These are phyloP conservation scores for Abrostola triplasia DNA, from an alignment of 2,888 invertebrate species.

Conservation along the genomic window DNA sequence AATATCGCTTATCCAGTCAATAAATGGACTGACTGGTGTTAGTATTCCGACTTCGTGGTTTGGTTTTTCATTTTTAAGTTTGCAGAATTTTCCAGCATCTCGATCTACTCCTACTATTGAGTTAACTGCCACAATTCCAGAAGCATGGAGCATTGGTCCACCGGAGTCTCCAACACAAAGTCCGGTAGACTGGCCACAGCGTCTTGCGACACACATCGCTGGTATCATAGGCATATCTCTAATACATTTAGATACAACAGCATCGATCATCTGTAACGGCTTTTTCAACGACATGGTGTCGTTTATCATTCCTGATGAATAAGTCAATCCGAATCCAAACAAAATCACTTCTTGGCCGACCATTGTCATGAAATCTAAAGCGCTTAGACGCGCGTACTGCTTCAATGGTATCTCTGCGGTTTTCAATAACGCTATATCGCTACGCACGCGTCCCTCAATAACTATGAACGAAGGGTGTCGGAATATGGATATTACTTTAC, in stretches of 20 bases:
- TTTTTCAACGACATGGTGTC: neutral
- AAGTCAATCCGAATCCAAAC: slow-evolving; percentile 1
- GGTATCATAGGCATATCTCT: neutral
- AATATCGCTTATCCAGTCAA: slow-evolving; percentile 7
- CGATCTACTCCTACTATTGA: neutral
- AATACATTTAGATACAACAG: neutral
- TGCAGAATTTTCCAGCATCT: neutral
- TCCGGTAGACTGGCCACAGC: neutral
- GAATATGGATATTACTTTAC: neutral
- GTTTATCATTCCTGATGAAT: neutral
- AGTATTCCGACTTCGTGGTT: neutral
- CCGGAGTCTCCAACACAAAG: neutral
- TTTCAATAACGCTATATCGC: slow-evolving; percentile 8
- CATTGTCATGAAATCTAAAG: slow-evolving; percentile 4
- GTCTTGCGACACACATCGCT: neutral
- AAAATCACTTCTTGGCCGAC: slow-evolving; percentile 6
- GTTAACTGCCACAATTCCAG: neutral
- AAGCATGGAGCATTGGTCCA: neutral
- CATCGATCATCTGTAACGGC: slow-evolving; percentile 7
- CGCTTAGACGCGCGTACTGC: slow-evolving; percentile 1
- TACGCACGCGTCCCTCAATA: neutral
- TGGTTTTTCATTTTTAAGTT: neutral
- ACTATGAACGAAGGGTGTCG: neutral
- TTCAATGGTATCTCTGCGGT: neutral
- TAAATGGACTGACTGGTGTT: slow-evolving; percentile 3